These are phyloP conservation scores for Sebastes taczanowskii DNA, from an alignment of 2,797 vertebrate species.

Conservation along the genomic window DNA sequence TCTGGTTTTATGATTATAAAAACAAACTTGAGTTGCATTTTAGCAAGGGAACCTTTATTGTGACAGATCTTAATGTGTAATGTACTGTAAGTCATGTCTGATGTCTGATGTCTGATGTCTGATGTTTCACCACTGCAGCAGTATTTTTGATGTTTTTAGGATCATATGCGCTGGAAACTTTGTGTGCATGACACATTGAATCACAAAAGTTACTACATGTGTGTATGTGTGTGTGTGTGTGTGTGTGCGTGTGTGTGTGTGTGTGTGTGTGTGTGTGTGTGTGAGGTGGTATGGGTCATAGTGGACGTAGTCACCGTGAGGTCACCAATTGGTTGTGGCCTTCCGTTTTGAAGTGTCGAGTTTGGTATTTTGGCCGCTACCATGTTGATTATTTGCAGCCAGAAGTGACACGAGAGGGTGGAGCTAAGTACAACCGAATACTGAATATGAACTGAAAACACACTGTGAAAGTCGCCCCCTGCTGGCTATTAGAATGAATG, in stretches of 20 bases:
- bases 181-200: neutral
- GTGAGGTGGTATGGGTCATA: neutral
- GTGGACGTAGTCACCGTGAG: too few relatives aligned
- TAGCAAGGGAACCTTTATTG: neutral
- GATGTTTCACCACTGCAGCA: too few relatives aligned
- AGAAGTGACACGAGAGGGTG: too few relatives aligned
- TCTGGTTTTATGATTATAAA: too few relatives aligned
- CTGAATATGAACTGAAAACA: too few relatives aligned
- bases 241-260: neutral
- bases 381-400: too few relatives aligned
- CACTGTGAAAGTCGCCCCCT: too few relatives aligned
- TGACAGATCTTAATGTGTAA: neutral
- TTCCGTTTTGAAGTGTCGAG: too few relatives aligned
- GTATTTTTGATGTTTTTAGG: neutral
- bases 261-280: neutral
- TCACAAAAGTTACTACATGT: neutral
- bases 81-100: neutral
- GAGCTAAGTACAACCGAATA: too few relatives aligned
- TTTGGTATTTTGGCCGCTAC: too few relatives aligned
- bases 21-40: neutral
- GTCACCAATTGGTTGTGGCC: too few relatives aligned
- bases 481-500: too few relatives aligned
- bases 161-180: neutral
- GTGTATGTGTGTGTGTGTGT: neutral
- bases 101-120: neutral